Base-by-base conservation (phyloP, 2,113 vertebrate species). In the Phyllostomus hastatus region DNA sequence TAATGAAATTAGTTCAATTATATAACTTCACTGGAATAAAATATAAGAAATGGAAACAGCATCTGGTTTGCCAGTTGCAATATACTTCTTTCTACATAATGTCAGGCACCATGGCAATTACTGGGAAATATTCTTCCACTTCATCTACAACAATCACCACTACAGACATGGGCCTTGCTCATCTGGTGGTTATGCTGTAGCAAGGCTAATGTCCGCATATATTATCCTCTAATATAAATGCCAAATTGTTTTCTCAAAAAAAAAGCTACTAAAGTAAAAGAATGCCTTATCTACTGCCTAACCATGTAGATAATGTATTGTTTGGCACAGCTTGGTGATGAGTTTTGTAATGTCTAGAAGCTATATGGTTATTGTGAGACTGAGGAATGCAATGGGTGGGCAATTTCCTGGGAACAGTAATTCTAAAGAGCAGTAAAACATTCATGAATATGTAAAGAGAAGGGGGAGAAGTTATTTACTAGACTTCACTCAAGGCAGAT, bases 401-500 rank as follows among this genome's bases (percentile, higher is more conserved):
- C 20, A 35, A 31, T 83, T 83, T 92, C 41, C 73, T 89, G 61
- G 50, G 46, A 33, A 10, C 28, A 78, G 3, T 38, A 86, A 92
- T 43, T 90, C 26, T 70, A 83, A 95, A 57, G 22, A 17, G 26
- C 46, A 69, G 14, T 92, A 86, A 79, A 95, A 76, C 5, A 7
- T 50, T 86, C n/a, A 96, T 80, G 64, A 94, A 79, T 86, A 38
- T 72, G 28, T 83, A 76, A 93, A 43, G 16, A 90, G 70, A 93
- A 90, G 9, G 20, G 7, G 91, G 22, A 80, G 90, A 76, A 88
- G n/a, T 81, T 38, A 85, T 88, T 84, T 83, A 52, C 38, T 33
- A 87, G 20, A 33, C 20, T 59, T 83, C 11, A 43, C 17, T 82
- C 28, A 80, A 52, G 50, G 12, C 86, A 22, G 7, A 43, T 61